These are phyloP conservation scores for Halictus quadricinctus DNA, from an alignment of 2,888 invertebrate species.

Conservation along the genomic window DNA sequence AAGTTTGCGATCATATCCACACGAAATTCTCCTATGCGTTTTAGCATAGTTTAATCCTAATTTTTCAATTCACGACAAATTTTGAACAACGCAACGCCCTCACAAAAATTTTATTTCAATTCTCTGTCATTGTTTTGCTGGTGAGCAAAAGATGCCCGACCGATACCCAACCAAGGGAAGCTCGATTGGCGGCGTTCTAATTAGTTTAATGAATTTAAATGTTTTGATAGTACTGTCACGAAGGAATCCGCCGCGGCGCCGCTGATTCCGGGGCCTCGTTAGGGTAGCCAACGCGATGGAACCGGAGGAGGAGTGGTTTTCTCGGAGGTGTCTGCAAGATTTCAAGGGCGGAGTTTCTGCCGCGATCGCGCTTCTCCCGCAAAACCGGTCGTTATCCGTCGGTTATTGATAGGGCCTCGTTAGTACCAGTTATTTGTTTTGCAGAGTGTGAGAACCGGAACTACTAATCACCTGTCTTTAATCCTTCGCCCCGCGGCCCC, in stretches of 20 bases:
- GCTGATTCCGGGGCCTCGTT: slow-evolving; percentile 57
- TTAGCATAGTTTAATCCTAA: too few species aligned
- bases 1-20: too few species aligned
- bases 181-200: neutral
- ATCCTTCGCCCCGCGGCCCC: slow-evolving; percentile 21
- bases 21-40: too few species aligned
- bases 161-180: neutral
- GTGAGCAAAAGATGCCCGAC: neutral
- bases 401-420: slow-evolving; percentile 80
- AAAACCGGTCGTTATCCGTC: slow-evolving; percentile 78
- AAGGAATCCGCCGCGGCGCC: slow-evolving; percentile 11
- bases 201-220: slow-evolving; percentile 10
- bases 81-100: too few species aligned
- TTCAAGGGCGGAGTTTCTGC: slow-evolving; percentile 76
- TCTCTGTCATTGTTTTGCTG: neutral
- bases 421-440: slow-evolving; percentile 75
- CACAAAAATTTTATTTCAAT: too few species aligned
- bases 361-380: slow-evolving; percentile 70
- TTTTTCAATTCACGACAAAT: too few species aligned
- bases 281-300: slow-evolving; percentile 43
- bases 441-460: slow-evolving; percentile 77
- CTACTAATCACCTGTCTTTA: slow-evolving; percentile 57
- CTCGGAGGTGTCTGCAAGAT: slow-evolving; percentile 68
- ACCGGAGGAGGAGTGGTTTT: slow-evolving; percentile 56
- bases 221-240: slow-evolving; percentile 17